Base-by-base conservation (phyloP, 2,797 vertebrate species). In the Mergus octosetaceus region DNA sequence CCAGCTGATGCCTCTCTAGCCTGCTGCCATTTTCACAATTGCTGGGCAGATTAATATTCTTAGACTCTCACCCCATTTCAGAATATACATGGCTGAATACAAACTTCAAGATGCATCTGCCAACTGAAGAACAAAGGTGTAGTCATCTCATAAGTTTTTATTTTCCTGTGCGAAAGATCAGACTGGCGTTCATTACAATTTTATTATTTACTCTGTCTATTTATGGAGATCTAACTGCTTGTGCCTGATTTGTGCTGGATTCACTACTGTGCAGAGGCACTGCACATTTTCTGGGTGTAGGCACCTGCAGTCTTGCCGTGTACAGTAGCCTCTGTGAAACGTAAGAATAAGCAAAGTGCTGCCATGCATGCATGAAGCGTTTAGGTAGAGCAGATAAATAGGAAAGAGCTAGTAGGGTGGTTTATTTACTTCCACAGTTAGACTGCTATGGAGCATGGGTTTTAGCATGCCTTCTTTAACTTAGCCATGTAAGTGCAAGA, bases 361-460 rank as follows among this genome's bases (percentile, higher is more conserved):
- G 24, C 57, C 4, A 5, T 12, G 13, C 4, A 1, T 49, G 9
- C 4, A 1, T 19, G 41, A 64, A 76, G 28, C 1, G 1, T 51
- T 28, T 32, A 43, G 8, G 41, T 32, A 43, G 41, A 64, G 38
- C 1, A 2, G 57, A 41, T 61, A 25, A 47, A 34, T 22, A 43
- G 39, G 32, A 20, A 61, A 28, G n/a, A 65, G 27, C 16, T 28
- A 13, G 9, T n/a, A 21, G 32, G 21, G 43, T 81, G 21, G 43
- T 85, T 47, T 54, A 8, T 34, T 78, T 61, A 20, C 21, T 68
- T 25, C 38, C 58, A 1, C 4, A 5, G 7, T 45, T 58, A 24
- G 58, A 54, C 22, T 19, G 6, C 38, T 21, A 0, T 15, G 38
- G 10, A 25, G 2, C 0, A 0, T 58, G 34, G 13, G 36, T 2